These are phyloP conservation scores for Diorhabda carinulata DNA, from an alignment of 1,140 invertebrate genomes.

Conservation along the genomic window DNA sequence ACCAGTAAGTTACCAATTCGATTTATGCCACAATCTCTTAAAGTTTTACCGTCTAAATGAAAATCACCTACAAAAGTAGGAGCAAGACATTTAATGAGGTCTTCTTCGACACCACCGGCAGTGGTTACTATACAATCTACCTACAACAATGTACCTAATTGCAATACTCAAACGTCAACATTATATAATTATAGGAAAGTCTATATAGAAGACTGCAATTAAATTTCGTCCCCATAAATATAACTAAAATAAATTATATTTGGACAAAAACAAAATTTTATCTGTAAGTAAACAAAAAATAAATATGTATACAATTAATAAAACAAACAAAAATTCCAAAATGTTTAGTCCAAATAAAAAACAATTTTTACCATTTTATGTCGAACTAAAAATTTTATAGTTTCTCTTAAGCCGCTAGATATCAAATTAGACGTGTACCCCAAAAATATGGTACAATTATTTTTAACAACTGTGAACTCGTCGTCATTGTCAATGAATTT, in stretches of 20 bases:
- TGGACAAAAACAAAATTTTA: too few relatives aligned
- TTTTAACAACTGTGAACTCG: constrained; percentile 71
- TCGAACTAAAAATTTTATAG: constrained; percentile 84
- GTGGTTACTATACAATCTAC: constrained; percentile 97
- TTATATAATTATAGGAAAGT: too few relatives aligned
- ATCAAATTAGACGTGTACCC: constrained; percentile 98
- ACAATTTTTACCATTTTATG: constrained; percentile 68
- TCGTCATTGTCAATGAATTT: constrained; percentile 71
- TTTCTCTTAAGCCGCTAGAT: constrained; percentile 90
- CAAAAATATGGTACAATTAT: constrained; percentile 93
- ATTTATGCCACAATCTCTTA: constrained; percentile 89
- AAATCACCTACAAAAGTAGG: constrained; percentile 94
- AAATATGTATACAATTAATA: too few relatives aligned
- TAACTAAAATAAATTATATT: too few relatives aligned
- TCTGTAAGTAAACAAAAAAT: too few relatives aligned
- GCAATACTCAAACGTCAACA: too few relatives aligned
- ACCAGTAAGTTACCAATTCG: constrained; percentile 96
- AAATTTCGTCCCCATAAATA: too few relatives aligned
- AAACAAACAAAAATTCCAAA: too few relatives aligned
- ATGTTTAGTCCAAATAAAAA: background rate
- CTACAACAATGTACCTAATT: constrained; percentile 43
- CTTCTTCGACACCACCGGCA: constrained; percentile 97
- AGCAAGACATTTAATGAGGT: constrained; percentile 97
- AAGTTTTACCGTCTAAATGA: constrained; percentile 69
- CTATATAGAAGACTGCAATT: too few relatives aligned